These are phyloP conservation scores for Ceyx melanurus DNA, from an alignment of 2,113 vertebrate species.

Conservation along the genomic window DNA sequence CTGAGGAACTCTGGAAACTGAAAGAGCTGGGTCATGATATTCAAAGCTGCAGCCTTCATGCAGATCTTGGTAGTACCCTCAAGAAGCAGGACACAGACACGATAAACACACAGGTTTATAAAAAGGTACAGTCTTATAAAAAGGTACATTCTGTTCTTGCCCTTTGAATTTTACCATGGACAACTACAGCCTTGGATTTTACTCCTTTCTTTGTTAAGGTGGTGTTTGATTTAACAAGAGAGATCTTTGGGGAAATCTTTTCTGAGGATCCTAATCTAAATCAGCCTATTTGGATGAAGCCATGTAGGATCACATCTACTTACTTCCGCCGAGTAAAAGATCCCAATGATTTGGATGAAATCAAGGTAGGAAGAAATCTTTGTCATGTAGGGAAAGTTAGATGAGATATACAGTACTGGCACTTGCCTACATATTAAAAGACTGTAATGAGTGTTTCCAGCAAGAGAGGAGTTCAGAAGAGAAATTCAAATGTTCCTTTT, in stretches of 20 bases:
- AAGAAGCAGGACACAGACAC: conserved; percentile 78
- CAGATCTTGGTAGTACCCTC: conserved; percentile 66
- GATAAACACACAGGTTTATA: conserved; percentile 85
- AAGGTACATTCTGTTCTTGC: background rate
- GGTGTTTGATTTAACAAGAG: conserved; percentile 93
- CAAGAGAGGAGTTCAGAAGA: background rate
- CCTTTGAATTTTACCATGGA: background rate
- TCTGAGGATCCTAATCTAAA: conserved; percentile 88
- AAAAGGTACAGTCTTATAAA: conserved; percentile 77
- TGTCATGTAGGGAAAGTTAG: background rate
- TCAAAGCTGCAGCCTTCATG: conserved; percentile 68
- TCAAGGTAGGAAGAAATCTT: conserved; percentile 82
- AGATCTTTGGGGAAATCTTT: conserved; percentile 93
- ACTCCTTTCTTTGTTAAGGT: conserved; percentile 76
- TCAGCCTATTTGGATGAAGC: conserved; percentile 93
- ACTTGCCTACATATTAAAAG: background rate
- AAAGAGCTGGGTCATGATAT: conserved; percentile 79
- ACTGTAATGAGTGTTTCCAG: background rate
- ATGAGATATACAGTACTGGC: background rate
- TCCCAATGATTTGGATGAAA: conserved; percentile 80
- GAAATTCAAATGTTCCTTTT: background rate
- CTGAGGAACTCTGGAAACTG: conserved; percentile 88
- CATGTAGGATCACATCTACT: conserved; percentile 78
- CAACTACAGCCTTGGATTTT: background rate
- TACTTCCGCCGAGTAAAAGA: conserved; percentile 86